Conservation (phyloP, 2,113 vertebrate genomes). For the Trematomus loennbergii region DNA sequence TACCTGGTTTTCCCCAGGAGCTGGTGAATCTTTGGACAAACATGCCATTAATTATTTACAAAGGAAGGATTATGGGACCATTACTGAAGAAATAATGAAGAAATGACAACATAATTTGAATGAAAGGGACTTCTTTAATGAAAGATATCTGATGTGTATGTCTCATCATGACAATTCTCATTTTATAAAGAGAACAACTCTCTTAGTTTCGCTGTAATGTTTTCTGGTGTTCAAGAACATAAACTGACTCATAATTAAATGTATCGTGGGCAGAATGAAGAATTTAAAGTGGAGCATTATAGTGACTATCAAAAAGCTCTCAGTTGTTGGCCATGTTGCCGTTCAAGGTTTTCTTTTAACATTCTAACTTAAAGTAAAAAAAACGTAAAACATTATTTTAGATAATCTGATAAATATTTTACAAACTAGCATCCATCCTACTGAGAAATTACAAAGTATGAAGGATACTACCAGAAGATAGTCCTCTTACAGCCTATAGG, state of each 20-base stretch:
- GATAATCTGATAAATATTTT: conserved; percentile 18
- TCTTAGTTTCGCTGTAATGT: conserved; percentile 26
- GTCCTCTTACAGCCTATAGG: background rate
- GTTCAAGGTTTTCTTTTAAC: background rate
- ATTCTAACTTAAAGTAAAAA: background rate
- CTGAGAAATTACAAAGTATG: conserved; percentile 2
- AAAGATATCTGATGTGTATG: conserved; percentile 27
- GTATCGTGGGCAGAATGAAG: conserved; percentile 29
- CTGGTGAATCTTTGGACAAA: conserved; percentile 42
- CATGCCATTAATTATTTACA: conserved; percentile 40
- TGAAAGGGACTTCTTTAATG: conserved; percentile 9
- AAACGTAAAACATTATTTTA: background rate
- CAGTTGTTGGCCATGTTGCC: conserved; percentile 27
- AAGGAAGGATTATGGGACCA: conserved; percentile 22
- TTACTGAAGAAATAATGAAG: conserved; percentile 43
- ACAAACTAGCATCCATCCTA: conserved; percentile 2
- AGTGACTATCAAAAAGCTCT: conserved; percentile 43
- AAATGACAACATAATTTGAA: conserved; percentile 49
- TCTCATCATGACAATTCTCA: conserved; percentile 30
- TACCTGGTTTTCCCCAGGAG: conserved; percentile 36
- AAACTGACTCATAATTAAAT: conserved; percentile 45
- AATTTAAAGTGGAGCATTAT: conserved; percentile 13
- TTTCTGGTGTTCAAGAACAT: conserved; percentile 36
- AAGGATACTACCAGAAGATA: background rate
- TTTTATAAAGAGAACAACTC: conserved; percentile 12